Base-by-base conservation (phyloP, 2,888 invertebrate genomes). In the Geotrupes spiniger region DNA sequence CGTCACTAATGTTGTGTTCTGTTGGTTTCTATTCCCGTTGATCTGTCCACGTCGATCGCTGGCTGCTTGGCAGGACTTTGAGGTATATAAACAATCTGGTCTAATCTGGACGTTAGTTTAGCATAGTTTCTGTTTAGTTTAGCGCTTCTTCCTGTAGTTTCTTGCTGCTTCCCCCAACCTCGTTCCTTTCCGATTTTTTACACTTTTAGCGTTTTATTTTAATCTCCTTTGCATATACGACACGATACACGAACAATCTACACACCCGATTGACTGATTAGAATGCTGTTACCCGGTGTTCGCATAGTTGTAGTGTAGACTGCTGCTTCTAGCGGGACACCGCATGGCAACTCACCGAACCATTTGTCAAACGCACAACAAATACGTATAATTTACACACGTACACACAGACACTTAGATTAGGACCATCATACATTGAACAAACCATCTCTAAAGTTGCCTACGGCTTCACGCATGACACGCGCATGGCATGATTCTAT, bases 51-150 rank as follows among this genome's bases (percentile, higher is more conserved):
- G 80, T 82, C 81, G 46, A 76, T 77, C 82, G 79, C 79, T 79
- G 79, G 82, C 81, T 76, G 80, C 80, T 77, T 76, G 73, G 79
- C 82, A 78, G 89, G 89, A 89, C 82, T 89, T 88, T 83, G 89
- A 89, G 89, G 89, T 89, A 89, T 69, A 68, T 69, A 67, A 63
- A 64, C 56, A 53, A 70, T 64, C 65, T 71, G 67, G 65, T 71
- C 66, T 68, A 66, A 66, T 65, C 66, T 72, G 70, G 66, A 69
- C 71, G 72, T 72, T 71, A 70, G 71, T 64, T 65, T 67, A 66
- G 66, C 61, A 57, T 73, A 72, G 71, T 72, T 66, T 70, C 66
- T 73, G 71, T 72, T 68, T 71, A 70, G 69, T 69, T 65, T 72
- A 72, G 71, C 68, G 72, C 72, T 73, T 73, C 60, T 66, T 66